These are phyloP conservation scores for Myathropa florea DNA, from an alignment of 2,888 invertebrate species.

Conservation along the genomic window DNA sequence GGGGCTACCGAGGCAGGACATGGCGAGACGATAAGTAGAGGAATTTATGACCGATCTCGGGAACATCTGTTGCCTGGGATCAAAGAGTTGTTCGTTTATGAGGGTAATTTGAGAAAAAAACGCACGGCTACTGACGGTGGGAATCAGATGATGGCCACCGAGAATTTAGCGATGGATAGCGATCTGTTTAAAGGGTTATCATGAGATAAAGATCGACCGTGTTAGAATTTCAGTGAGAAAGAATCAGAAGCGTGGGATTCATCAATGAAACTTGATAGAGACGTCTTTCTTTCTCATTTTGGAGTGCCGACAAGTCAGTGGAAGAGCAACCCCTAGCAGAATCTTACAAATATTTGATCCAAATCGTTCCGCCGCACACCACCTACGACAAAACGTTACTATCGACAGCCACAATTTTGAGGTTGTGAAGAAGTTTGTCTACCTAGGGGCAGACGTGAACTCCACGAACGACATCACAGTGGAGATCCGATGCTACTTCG, in stretches of 20 bases:
- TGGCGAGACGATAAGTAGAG: background rate
- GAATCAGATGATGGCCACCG: background rate
- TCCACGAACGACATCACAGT: no score
- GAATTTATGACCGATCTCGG: background rate
- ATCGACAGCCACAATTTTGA: no score
- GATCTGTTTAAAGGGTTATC: background rate
- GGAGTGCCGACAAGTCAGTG: background rate
- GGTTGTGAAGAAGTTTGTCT: no score
- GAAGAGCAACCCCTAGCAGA: no score
- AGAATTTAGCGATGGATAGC: background rate
- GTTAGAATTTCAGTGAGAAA: background rate
- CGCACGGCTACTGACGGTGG: background rate
- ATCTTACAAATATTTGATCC: no score
- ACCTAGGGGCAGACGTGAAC: no score
- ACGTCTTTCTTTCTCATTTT: background rate
- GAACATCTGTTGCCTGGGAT: background rate
- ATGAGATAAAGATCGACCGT: background rate
- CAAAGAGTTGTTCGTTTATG: background rate
- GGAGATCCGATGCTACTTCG: no score
- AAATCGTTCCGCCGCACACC: no score
- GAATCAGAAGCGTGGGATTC: background rate
- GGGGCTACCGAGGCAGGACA: slow-evolving; percentile 3
- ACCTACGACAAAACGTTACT: no score
- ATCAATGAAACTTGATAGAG: background rate
- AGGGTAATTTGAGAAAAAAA: background rate